phyloP scores from a whole-genome alignment of 2,797 vertebrate species.

The Australoheros facetus region DNA sequence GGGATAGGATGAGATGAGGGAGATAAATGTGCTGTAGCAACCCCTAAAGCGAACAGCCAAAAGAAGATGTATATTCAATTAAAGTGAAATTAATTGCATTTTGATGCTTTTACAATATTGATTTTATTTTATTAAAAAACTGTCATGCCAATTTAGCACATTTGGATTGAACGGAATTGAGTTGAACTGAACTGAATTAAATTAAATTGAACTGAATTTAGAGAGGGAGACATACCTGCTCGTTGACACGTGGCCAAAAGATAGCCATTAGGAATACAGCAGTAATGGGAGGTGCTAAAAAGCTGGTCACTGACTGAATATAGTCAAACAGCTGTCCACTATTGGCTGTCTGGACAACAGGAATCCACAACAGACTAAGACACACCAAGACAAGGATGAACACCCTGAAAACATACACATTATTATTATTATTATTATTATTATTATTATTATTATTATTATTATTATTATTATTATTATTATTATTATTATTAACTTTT shows the following conservation, averaged over 20 bases:
- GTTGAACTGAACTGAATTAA: no score
- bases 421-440: not conserved
- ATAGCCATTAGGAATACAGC: constrained; percentile 93
- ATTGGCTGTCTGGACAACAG: constrained; percentile 91
- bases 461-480: not conserved
- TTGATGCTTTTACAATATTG: no score
- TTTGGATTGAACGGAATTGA: not conserved
- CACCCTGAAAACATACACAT: constrained; percentile 76
- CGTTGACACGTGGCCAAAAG: constrained; percentile 92
- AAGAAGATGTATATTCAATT: not conserved
- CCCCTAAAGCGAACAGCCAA: no score
- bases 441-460: no score
- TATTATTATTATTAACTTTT: no score
- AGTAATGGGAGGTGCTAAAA: constrained; percentile 90
- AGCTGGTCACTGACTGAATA: constrained; percentile 93
- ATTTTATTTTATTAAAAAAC: no score
- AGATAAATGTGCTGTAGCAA: no score
- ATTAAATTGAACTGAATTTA: not conserved
- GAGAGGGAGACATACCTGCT: constrained; percentile 81
- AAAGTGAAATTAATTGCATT: not conserved
- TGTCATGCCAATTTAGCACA: no score
- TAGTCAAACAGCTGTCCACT: constrained; percentile 95
- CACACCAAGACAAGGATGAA: constrained; percentile 88
- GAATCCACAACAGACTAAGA: constrained; percentile 94
- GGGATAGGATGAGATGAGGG: not conserved